Base-by-base conservation (phyloP, 92 coral and sea anemone genomes). In the Isaurus tuberculatus region DNA sequence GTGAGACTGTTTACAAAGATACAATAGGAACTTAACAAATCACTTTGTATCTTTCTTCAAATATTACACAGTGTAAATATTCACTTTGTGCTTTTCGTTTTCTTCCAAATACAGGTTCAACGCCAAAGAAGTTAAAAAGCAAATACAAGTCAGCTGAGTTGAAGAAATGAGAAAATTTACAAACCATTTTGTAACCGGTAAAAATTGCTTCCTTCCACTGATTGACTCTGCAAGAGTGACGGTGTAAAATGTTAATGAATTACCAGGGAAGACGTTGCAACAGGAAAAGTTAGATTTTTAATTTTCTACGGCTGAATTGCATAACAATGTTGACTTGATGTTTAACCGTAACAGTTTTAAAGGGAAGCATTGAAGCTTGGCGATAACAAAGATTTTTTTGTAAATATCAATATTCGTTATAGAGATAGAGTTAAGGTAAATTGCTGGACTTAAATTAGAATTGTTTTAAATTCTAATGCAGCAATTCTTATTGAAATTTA, bases 91-190 rank as follows among this genome's bases (percentile, higher is more conserved):
- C 23, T n/a, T 22, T 57, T 58, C 23, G 33, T 19, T 58, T 55
- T 58, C 55, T 57, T 34, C 10, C 57, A 77, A 64, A 65, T 17
- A 57, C 82, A 40, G 32, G 33, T 43, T 34, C 67, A 5, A 23
- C 68, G 36, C 51, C 55, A 43, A 77, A 58, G 82, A 36, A 36
- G 32, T 58, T 77, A 33, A 64, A 77, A 25, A 77, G 58, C 26
- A 49, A 51, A 19, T 20, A 25, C 31, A 58, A 57, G 49, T 36
- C 23, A 34, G 32, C 27, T 17, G 42, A 8, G 82, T 48, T 55
- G 53, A 77, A 77, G 82, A 77, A 77, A 22, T 40, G 69, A 37
- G 57, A 20, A 43, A 42, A 34, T 30, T 8, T 28, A 6, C 27
- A 32, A 22, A 57, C 22, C 0, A 57, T 64, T 4, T 25, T 64